Base-by-base conservation (phyloP, 2,797 vertebrate species). In the Phrynocephalus vlangalii region DNA sequence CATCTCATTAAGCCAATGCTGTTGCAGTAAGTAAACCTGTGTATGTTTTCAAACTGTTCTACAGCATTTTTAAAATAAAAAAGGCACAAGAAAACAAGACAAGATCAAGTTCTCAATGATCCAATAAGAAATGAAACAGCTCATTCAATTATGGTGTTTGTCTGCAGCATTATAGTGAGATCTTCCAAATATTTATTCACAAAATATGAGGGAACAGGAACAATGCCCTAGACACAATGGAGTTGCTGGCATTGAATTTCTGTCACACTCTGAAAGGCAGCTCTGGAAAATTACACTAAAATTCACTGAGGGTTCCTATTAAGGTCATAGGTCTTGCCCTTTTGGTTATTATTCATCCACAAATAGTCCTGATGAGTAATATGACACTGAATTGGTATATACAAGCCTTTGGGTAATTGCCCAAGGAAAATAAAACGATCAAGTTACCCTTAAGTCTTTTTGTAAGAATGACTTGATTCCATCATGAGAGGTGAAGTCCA, bases 141-240 rank as follows among this genome's bases (percentile, higher is more conserved):
- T 92, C 96, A 93, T 97, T 97, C 96, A 97, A 96, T 97, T 97
- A 97, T 97, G 97, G 94, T 97, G 96, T 97, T 97, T 97, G 96
- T 97, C 85, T 86, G 70, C 79, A 24, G 75, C 83, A 52, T 91
- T 94, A 93, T 93, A 90, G 96, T 87, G 80, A 96, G 96, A 97
- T 97, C 96, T 97, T 97, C 97, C 97, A 98, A 98, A 98, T 98
- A 97, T 98, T 98, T 98, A 97, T 97, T 97, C 97, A 97, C 96
- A 97, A 97, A 97, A 95, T 95, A 96, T 91, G 96, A 98, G 98
- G 95, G 97, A 97, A 97, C 95, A 97, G 91, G 95, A 96, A 92
- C 93, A 95, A 91, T 93, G 94, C 97, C 95, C 95, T 97, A 96
- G 96, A 96, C 96, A 97, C 97, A 98, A 97, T 97, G 97, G 96